Evolutionary conservation across 2,888 invertebrate species (phyloP).

Genomic region (Orthosia gothica): DNA sequence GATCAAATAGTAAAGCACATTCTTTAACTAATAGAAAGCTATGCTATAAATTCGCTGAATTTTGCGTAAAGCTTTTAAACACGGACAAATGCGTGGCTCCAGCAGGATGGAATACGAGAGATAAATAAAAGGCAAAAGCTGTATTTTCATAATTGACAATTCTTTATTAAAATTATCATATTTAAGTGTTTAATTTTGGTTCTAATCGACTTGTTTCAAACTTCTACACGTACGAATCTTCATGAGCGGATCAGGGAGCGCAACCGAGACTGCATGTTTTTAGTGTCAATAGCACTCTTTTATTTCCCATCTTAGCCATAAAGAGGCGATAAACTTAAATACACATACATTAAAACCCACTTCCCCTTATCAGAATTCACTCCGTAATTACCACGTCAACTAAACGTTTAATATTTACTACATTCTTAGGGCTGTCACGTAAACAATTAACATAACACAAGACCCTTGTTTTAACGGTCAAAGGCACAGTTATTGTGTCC

Average conservation of each 20-base stretch:
- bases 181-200: neutral
- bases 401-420: conserved; percentile 49
- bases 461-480: conserved; percentile 74
- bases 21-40: too few relatives aligned
- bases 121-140: too few relatives aligned
- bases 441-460: conserved; percentile 80
- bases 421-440: conserved; percentile 74
- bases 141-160: too few relatives aligned
- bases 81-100: too few relatives aligned
- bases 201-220: neutral
- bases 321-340: neutral
- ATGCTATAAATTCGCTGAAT: too few relatives aligned
- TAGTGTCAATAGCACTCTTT: neutral
- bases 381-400: conserved; percentile 53
- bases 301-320: neutral
- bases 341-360: neutral
- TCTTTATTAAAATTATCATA: too few relatives aligned
- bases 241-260: neutral
- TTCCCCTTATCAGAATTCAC: conserved; percentile 29
- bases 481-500: conserved; percentile 72
- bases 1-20: too few relatives aligned
- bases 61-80: too few relatives aligned
- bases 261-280: neutral
- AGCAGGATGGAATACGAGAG: too few relatives aligned
- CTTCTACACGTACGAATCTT: neutral